These are phyloP conservation scores for Lepilemur septentrionalis DNA, from an alignment of 2,797 vertebrate species.

Conservation along the genomic window DNA sequence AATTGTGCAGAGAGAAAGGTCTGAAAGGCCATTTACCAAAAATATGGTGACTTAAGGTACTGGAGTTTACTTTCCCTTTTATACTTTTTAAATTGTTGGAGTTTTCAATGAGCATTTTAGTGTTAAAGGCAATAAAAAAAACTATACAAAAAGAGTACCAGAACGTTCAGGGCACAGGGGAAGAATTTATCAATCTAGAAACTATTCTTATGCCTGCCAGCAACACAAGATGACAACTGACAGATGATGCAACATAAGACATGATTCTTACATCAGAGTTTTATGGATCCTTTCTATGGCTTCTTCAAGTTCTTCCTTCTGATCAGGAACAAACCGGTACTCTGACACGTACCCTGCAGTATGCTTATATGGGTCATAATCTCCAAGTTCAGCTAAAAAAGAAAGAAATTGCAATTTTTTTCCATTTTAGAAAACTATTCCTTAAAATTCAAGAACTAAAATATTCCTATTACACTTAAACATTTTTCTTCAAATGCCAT, in stretches of 20 bases:
- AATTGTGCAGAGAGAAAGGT: not conserved
- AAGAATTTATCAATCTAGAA: not conserved
- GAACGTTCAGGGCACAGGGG: not conserved
- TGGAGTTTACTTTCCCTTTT: not conserved
- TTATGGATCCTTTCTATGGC: slow-evolving; percentile 90
- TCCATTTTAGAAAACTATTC: not conserved
- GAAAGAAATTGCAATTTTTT: slow-evolving; percentile 48
- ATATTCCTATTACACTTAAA: not conserved
- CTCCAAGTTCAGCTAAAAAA: slow-evolving; percentile 90
- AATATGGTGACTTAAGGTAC: not conserved
- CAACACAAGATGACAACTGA: not conserved
- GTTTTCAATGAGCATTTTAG: slow-evolving; percentile 44
- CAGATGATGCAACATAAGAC: not conserved
- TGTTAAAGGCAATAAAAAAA: not conserved
- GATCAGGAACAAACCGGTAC: slow-evolving; percentile 92
- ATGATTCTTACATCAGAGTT: slow-evolving; percentile 88
- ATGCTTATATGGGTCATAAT: slow-evolving; percentile 91
- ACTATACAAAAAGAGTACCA: not conserved
- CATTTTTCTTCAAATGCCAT: slow-evolving; percentile 31
- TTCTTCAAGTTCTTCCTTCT: slow-evolving; percentile 92
- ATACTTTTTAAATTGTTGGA: not conserved
- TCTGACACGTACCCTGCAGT: slow-evolving; percentile 90
- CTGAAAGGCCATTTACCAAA: not conserved
- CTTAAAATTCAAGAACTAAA: not conserved
- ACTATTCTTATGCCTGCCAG: not conserved